Evolutionary conservation across 2,888 invertebrate species (phyloP).

Genomic region (Eristalis pertinax): DNA sequence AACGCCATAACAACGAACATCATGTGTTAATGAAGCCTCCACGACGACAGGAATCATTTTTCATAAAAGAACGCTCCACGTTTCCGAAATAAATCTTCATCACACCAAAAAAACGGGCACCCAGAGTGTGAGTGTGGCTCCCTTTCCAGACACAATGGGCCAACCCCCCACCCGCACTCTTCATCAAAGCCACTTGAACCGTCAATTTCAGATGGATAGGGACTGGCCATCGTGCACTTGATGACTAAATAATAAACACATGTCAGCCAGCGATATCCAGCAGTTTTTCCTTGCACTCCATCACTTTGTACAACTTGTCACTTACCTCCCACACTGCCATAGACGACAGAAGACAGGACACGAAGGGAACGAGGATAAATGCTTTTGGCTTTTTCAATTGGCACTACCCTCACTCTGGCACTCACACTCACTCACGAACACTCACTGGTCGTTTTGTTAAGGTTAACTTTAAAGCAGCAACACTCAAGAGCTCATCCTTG

Average conservation of each 20-base stretch:
- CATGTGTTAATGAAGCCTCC: constrained; percentile 30
- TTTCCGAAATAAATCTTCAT: constrained; percentile 33
- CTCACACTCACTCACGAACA: neutral
- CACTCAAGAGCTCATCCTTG: neutral
- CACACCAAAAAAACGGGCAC: neutral
- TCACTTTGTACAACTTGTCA: neutral
- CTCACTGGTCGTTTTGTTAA: neutral
- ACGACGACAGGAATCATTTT: constrained; percentile 12
- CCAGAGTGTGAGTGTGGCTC: neutral
- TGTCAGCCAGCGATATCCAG: neutral
- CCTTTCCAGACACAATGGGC: too few relatives aligned
- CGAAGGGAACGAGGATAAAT: neutral
- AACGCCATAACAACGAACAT: neutral
- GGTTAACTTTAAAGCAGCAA: neutral
- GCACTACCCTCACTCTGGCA: neutral
- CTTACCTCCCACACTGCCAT: neutral
- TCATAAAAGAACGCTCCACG: constrained; percentile 31
- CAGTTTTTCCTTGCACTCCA: neutral
- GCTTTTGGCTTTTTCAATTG: neutral
- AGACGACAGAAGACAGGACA: neutral
- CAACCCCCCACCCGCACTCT: neutral
- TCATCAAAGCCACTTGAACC: neutral
- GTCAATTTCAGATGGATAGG: neutral
- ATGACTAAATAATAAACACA: neutral
- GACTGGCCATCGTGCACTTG: neutral